Conservation (phyloP, 2,888 invertebrate genomes). For the Lacanobia wlatinum region DNA sequence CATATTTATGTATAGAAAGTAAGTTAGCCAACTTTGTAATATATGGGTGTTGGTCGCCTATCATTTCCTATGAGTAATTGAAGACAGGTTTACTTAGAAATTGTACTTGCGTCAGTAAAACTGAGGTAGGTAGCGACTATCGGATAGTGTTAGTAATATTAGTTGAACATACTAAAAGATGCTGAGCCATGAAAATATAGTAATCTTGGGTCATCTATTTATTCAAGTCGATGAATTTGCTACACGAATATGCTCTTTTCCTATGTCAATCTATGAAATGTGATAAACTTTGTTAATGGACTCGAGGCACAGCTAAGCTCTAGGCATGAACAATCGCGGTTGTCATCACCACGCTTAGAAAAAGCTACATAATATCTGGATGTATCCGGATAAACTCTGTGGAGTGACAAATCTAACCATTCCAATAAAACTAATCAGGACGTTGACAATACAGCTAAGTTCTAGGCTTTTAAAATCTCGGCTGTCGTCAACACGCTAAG, state of each 20-base stretch:
- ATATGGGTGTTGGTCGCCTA: conserved; percentile 10
- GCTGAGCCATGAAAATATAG: not conserved
- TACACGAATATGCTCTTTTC: not conserved
- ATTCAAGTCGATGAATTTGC: not conserved
- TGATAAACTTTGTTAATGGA: too few relatives aligned
- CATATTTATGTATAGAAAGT: conserved; percentile 23
- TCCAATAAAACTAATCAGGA: too few relatives aligned
- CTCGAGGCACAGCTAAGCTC: too few relatives aligned
- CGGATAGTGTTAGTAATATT: not conserved
- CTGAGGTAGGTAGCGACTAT: not conserved
- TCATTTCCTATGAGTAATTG: conserved; percentile 30
- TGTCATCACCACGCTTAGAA: too few relatives aligned
- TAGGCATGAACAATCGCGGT: too few relatives aligned
- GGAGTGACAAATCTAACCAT: too few relatives aligned
- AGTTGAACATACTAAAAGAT: not conserved
- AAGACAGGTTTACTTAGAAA: conserved; percentile 9
- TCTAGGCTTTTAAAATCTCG: too few relatives aligned
- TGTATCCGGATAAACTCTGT: too few relatives aligned
- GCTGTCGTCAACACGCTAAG: not conserved
- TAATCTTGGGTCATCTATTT: not conserved
- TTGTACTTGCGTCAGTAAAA: not conserved
- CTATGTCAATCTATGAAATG: too few relatives aligned
- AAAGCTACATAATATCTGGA: too few relatives aligned
- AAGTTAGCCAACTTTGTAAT: conserved; percentile 5
- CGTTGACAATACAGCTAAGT: too few relatives aligned